Evolutionary conservation across 2,797 vertebrate species (phyloP).

Genomic region (Sphenopsis melanotis): DNA sequence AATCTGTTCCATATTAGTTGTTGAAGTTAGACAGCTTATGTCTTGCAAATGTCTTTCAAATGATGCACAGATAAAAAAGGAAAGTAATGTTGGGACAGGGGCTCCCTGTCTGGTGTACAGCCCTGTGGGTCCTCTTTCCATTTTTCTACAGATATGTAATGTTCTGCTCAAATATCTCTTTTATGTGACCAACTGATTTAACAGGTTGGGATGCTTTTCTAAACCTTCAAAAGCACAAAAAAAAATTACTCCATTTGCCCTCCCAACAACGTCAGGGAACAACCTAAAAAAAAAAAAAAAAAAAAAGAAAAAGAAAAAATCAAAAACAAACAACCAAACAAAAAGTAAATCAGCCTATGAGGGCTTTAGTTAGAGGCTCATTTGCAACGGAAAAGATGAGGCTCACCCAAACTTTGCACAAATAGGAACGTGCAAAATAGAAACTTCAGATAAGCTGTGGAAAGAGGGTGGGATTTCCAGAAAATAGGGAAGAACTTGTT

Average conservation of each 20-base stretch:
- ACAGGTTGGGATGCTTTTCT: neutral
- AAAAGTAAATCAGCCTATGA: neutral
- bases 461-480: conserved; percentile 71
- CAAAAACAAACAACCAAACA: neutral
- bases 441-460: conserved; percentile 55
- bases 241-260: neutral
- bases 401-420: neutral
- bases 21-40: neutral
- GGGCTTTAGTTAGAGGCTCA: neutral
- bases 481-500: conserved; percentile 75
- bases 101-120: neutral
- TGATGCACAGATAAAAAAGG: neutral
- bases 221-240: neutral
- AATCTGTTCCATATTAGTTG: neutral
- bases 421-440: conserved; percentile 47
- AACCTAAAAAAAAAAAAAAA: fast-evolving
- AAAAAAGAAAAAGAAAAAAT: fast-evolving
- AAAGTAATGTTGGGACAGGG: neutral
- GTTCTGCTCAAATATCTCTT: neutral
- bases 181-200: neutral
- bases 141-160: fast-evolving
- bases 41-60: neutral
- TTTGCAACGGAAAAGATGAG: neutral
- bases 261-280: neutral
- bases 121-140: neutral